Percentiles rank a stretch among this genome's conserved stretches.
Evolutionary conservation across 2,797 vertebrate species (phyloP).

Genomic region (Enteromius anoplus): DNA sequence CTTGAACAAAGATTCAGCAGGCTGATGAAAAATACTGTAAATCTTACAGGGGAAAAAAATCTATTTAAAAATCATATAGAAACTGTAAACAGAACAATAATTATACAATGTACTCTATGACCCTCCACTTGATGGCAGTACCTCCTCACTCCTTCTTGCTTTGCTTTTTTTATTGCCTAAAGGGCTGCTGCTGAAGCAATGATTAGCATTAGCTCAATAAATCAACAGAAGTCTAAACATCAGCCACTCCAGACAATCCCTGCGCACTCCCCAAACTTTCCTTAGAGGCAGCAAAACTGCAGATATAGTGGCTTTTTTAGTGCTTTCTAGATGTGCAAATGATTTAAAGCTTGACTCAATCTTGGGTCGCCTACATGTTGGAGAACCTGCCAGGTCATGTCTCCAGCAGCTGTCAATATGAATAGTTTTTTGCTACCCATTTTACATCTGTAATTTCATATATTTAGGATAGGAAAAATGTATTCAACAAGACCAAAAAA

Average conservation of each 20-base stretch:
- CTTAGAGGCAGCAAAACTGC: constrained; percentile 43
- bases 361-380: background rate
- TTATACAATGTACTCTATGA: constrained; percentile 8
- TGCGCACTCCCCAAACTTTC: constrained; percentile 39
- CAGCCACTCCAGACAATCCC: constrained; percentile 34
- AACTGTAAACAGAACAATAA: background rate
- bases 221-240: constrained; percentile 34
- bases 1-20: background rate
- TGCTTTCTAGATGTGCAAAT: constrained; percentile 19
- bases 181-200: background rate
- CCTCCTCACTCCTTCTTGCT: constrained; percentile 32
- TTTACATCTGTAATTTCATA: background rate
- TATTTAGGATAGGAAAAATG: background rate
- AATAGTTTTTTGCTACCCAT: background rate
- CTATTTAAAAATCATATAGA: background rate
- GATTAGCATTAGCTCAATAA: constrained; percentile 49
- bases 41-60: background rate
- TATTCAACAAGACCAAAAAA: background rate
- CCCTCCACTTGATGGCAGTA: constrained; percentile 57
- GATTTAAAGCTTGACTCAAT: constrained; percentile 8
- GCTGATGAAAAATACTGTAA: background rate
- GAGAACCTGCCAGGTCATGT: background rate
- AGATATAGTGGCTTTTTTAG: constrained; percentile 13
- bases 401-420: background rate
- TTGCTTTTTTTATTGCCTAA: background rate